Base-by-base conservation (phyloP, 2,888 invertebrate genomes). In the Agrochola circellaris region DNA sequence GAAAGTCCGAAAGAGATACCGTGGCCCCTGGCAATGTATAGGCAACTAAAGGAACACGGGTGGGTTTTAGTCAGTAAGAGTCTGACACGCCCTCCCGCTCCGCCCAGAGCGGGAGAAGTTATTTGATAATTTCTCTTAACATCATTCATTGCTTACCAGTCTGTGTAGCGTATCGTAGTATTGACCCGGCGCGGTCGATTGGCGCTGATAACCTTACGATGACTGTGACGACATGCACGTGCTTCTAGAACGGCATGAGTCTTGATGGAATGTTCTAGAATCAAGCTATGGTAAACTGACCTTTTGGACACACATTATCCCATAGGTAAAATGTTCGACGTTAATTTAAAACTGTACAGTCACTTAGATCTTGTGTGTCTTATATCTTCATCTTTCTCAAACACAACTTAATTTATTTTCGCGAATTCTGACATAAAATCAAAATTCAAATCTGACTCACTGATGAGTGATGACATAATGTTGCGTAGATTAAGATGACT, bases 131-230 rank as follows among this genome's bases (percentile, higher is more conserved):
- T 34, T 34, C 38, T 54, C 34, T 2, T 20, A 30, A 62, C 11
- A 56, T 61, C 30, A 69, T 66, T 74, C 45, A 70, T 48, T 62
- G 68, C 76, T 62, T 20, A 65, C 56, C 61, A 79, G 64, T 48
- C 60, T 60, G 64, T 68, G 70, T 73, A 81, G 64, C 66, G 77
- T 84, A 83, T 84, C 76, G 86, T 84, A 75, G 56, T 30, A 75
- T 66, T 72, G 86, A 86, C 86, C 78, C 85, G 72, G 62, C 73
- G 67, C 81, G 83, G 73, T 75, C 72, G 34, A 71, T 73, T 65
- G 13, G 20, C 38, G 26, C 54, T 38, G 85, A 85, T 85, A 85
- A 86, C 86, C 85, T 76, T 26, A 26, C 38, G 72, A 56, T 58
- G 73, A 66, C 68, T 74, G 74, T 83, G 81, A 64, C 77, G 51